Conservation (phyloP, 2,797 vertebrate genomes). For the Morus bassanus region DNA sequence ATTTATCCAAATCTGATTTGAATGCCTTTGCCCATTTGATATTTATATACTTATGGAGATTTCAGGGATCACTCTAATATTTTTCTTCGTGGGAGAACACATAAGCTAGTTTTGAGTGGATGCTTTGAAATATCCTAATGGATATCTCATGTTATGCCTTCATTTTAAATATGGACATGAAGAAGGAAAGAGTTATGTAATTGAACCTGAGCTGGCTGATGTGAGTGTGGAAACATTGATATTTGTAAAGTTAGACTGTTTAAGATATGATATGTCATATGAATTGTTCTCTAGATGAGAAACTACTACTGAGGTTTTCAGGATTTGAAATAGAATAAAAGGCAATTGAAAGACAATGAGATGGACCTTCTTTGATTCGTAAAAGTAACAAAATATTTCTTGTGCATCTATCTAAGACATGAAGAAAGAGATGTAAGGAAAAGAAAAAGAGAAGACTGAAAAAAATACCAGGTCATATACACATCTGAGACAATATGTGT, state of each 20-base stretch:
- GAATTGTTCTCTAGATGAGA: background rate
- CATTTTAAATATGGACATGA: background rate
- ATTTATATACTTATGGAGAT: background rate
- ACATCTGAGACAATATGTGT: background rate
- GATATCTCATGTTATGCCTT: background rate
- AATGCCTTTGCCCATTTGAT: background rate
- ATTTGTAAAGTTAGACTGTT: background rate
- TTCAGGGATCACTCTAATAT: background rate
- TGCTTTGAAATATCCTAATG: background rate
- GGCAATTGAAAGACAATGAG: background rate
- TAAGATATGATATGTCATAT: background rate
- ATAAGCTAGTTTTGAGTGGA: background rate
- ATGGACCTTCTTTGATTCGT: background rate
- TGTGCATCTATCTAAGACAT: background rate
- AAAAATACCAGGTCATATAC: background rate
- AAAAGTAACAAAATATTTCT: background rate
- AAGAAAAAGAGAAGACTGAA: background rate
- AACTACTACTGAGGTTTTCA: background rate
- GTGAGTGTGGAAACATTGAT: background rate
- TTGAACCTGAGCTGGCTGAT: background rate
- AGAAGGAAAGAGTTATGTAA: background rate
- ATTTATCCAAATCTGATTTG: background rate
- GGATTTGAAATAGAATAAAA: background rate
- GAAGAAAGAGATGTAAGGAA: background rate
- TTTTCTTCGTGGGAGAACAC: background rate